Percentiles rank a stretch among this genome's conserved stretches.
These are phyloP conservation scores for Muraenolepis orangiensis DNA, from an alignment of 2,797 vertebrate species.

Conservation along the genomic window DNA sequence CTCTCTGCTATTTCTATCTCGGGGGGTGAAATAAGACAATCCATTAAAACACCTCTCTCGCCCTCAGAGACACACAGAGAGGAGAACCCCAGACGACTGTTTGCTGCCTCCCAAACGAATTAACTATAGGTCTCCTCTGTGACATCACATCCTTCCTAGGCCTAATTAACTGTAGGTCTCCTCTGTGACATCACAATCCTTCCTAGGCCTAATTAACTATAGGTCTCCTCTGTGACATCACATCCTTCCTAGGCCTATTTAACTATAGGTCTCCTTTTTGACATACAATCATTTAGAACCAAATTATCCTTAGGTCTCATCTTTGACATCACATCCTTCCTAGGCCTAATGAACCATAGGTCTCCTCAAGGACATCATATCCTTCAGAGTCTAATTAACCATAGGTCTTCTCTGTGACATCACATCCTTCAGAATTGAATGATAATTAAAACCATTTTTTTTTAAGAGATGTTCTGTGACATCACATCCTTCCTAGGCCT, in stretches of 20 bases:
- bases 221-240: too few species aligned
- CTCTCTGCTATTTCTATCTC: neutral
- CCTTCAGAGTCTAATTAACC: neutral
- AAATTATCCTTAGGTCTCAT: too few species aligned
- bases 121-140: too few species aligned
- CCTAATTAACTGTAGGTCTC: neutral
- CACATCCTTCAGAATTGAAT: neutral
- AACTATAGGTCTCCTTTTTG: neutral
- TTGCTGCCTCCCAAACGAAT: neutral
- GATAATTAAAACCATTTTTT: too few species aligned
- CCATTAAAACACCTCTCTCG: neutral
- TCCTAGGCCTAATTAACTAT: neutral
- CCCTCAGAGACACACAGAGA: neutral
- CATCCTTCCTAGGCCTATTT: neutral
- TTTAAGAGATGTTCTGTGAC: too few species aligned
- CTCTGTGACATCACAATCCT: neutral
- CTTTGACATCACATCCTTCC: neutral
- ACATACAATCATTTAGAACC: neutral
- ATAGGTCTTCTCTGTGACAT: too few species aligned
- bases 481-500: too few species aligned
- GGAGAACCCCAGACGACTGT: neutral
- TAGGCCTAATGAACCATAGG: neutral
- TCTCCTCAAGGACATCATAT: neutral
- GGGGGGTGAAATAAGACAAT: neutral
- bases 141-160: neutral